Conservation (phyloP, 2,797 vertebrate species). For the Melanotaenia parkinsoni region DNA sequence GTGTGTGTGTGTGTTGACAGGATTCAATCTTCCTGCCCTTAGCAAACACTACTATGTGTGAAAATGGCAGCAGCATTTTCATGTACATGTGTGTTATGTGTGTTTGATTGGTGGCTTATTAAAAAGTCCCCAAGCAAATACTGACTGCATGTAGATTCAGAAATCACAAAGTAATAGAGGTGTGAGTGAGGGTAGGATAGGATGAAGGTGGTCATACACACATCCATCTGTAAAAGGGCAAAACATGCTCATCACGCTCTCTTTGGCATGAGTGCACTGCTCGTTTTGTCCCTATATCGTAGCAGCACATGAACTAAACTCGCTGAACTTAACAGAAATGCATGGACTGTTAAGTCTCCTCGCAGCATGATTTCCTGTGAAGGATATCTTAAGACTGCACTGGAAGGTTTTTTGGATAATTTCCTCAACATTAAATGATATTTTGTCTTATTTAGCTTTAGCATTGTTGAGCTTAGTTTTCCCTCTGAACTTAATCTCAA, state of each 20-base stretch:
- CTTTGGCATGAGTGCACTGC: constrained; percentile 57
- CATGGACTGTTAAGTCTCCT: constrained; percentile 52
- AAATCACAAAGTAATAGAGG: constrained; percentile 34
- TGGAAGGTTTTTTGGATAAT: constrained; percentile 52
- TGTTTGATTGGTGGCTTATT: constrained; percentile 55
- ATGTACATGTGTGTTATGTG: constrained; percentile 9
- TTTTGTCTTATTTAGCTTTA: constrained; percentile 47
- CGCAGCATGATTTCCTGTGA: constrained; percentile 49
- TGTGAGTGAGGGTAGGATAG: constrained; percentile 11
- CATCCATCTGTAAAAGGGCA: constrained; percentile 44
- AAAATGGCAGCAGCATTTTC: constrained; percentile 19
- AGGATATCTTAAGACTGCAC: constrained; percentile 27
- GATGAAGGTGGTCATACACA: constrained; percentile 35
- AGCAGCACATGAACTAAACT: constrained; percentile 22
- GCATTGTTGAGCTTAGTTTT: constrained; percentile 37
- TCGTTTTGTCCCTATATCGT: constrained; percentile 31
- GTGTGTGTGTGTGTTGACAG: constrained; percentile 39
- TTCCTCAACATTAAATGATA: constrained; percentile 53
- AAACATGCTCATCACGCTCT: constrained; percentile 38
- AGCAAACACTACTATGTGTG: constrained; percentile 43
- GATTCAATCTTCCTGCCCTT: constrained; percentile 40
- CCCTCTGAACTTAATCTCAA: constrained; percentile 48
- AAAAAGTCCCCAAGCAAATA: constrained; percentile 47
- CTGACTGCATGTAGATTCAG: constrained; percentile 41
- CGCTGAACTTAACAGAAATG: constrained; percentile 26